Evolutionary conservation across 2,797 vertebrate species (phyloP).

Genomic region (Huso huso): DNA sequence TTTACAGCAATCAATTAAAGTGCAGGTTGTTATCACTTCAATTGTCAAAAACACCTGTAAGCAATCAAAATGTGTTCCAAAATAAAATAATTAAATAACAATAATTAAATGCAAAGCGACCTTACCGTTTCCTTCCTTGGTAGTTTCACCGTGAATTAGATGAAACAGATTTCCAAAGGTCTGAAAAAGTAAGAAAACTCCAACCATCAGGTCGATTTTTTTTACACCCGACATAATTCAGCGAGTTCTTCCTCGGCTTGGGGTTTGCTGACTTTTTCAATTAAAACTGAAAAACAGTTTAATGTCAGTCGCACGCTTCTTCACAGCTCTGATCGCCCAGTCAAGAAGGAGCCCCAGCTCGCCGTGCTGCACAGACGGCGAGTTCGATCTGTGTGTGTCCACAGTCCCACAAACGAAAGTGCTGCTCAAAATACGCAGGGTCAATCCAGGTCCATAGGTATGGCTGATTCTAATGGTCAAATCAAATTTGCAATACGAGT

Average conservation of each 20-base stretch:
- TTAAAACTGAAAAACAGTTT: background rate
- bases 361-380: conserved; percentile 6
- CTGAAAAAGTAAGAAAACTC: conserved; percentile 79
- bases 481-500: too few relatives aligned
- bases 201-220: conserved; percentile 64
- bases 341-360: background rate
- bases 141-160: conserved; percentile 50
- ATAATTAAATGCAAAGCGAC: conserved; percentile 10
- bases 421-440: conserved; percentile 20
- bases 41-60: too few relatives aligned
- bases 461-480: too few relatives aligned
- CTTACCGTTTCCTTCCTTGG: conserved; percentile 61
- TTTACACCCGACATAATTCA: conserved; percentile 69
- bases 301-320: background rate
- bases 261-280: conserved; percentile 2
- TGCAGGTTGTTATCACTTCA: too few relatives aligned
- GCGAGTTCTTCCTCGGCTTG: conserved; percentile 19
- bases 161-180: conserved; percentile 61
- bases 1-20: too few relatives aligned
- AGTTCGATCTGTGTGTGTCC: conserved; percentile 31
- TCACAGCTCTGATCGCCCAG: conserved; percentile 7
- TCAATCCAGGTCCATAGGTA: conserved; percentile 22
- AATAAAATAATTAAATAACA: background rate
- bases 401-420: conserved; percentile 10
- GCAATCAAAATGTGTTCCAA: background rate